These are phyloP conservation scores for Ariopsis seemanni DNA, from an alignment of 2,113 vertebrate genomes.

Conservation along the genomic window DNA sequence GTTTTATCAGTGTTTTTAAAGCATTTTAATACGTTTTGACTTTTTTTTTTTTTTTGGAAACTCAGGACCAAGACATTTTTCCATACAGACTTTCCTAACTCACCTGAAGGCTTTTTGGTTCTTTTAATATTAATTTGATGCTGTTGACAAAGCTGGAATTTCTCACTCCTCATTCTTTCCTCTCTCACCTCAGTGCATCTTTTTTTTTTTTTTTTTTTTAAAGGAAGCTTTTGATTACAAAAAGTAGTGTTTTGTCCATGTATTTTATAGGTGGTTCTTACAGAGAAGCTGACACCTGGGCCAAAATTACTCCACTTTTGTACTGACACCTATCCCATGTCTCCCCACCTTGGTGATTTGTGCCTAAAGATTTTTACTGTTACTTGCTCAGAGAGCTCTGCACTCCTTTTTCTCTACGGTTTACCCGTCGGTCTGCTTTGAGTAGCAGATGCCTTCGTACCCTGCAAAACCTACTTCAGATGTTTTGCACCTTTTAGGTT, in stretches of 20 bases:
- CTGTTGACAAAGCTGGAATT: conserved; percentile 61
- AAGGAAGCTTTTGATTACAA: conserved; percentile 55
- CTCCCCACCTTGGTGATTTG: conserved; percentile 61
- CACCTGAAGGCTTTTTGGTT: conserved; percentile 51
- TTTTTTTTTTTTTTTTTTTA: conserved; percentile 20
- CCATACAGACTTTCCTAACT: conserved; percentile 46
- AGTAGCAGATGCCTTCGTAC: conserved; percentile 42
- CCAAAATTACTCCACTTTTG: conserved; percentile 50
- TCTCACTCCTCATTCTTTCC: conserved; percentile 49
- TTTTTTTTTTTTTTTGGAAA: conserved; percentile 62
- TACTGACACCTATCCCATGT: conserved; percentile 43
- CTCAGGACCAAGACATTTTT: conserved; percentile 71
- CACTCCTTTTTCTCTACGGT: conserved; percentile 51
- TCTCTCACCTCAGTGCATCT: conserved; percentile 54
- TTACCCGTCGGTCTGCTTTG: conserved; percentile 42
- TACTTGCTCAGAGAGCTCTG: conserved; percentile 56
- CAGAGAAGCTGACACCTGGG: conserved; percentile 55
- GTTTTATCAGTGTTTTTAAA: conserved; percentile 40
- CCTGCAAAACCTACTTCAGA: conserved; percentile 56
- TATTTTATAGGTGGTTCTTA: conserved; percentile 49
- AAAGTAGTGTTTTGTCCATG: conserved; percentile 34
- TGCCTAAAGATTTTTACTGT: conserved; percentile 62
- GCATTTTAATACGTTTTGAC: conserved; percentile 45
- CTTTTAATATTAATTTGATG: conserved; percentile 23
- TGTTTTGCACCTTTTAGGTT: conserved; percentile 60